Base-by-base conservation (phyloP, 1,140 invertebrate genomes). In the Charaxes varanes region DNA sequence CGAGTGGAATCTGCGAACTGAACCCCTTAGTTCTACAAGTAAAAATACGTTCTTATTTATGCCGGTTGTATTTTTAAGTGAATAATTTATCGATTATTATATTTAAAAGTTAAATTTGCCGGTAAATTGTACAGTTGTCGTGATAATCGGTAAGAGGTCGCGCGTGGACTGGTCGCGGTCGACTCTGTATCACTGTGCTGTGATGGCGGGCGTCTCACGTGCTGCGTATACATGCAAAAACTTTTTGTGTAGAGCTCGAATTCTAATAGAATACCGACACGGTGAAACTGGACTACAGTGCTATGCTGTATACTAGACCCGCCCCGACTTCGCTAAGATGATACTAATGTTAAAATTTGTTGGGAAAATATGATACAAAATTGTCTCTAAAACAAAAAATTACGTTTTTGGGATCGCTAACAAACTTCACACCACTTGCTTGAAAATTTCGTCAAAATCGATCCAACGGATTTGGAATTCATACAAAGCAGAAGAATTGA, bases 71-170 rank as follows among this genome's bases (percentile, higher is more conserved):
- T 15, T 1, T 1, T 16, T 0, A 1, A 28, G 2, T 6, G 7
- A n/a, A 3, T 14, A 7, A 2, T 10, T 28, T 28, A 15, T 2
- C 7, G 6, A 28, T 28, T 15, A 7, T 16, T 28, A 10, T 28
- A 7, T 28, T 28, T 15, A 7, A 28, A 5, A 4, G 24, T 27
- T 58, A 59, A 51, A 62, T 56, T 55, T 47, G 58, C 57, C 55
- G 41, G 36, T 55, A 23, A 19, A 41, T 41, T 41, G 30, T 7
- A 35, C 30, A 18, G 41, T 42, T 10, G 61, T 59, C 64, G 68
- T 74, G 70, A 74, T 73, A 74, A 66, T 44, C 68, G 67, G 30
- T 27, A 63, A 55, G 62, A 73, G 66, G 70, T 64, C 66, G 73
- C 61, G 52, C 28, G 22, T 53, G 59, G 64, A 78, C 70, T 74